Evolutionary conservation across 2,113 vertebrate species (phyloP), one percentile per base, ranked within the genome.

Genomic region (Gnathonemus longibarbis): DNA sequence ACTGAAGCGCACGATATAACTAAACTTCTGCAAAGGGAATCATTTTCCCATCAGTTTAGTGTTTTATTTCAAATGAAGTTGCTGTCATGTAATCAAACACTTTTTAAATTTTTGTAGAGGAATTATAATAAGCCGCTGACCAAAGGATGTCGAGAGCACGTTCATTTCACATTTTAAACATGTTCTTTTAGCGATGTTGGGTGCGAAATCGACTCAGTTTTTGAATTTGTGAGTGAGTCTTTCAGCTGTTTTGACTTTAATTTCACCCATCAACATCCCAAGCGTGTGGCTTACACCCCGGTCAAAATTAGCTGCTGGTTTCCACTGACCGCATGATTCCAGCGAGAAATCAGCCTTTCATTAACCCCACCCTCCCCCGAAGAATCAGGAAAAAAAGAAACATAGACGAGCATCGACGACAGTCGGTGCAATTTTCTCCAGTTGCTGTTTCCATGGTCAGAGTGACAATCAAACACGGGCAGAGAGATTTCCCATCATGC

Each of bases 381-480:
- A 53, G 52, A 49, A 66, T 46, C 56, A 39, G 39, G 83, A 27
- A 10, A 87, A 7, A 56, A 53, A 19, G 21, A 53, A 53, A 53
- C 19, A 56, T 1, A 56, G 19, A 46, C 9, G 49, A 7, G 70
- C 42, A 10, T 24, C 35, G 42, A 9, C 10, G 45, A n/a, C 3
- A 91, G 88, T 52, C 66, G 46, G 77, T 56, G 35, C 45, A n/a
- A 85, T 91, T 86, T 50, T 58, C 80, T 24, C 24, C n/a, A n/a
- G 19, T 35, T 62, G 31, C 83, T 48, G 56, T 31, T 53, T 89
- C 39, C 19, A 31, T 74, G 50, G 86, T 85, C 31, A 74, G 45
- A 89, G 62, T 62, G 56, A 77, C 89, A 91, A 88, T 90, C 87
- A 58, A 80, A 88, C 42, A 27, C 24, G 52, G 24, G 17, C 49